A percentile compares a stretch with the other conserved stretches of the same genome.
Evolutionary conservation across 2,113 vertebrate genomes (phyloP).

Genomic region (Lanius collurio): DNA sequence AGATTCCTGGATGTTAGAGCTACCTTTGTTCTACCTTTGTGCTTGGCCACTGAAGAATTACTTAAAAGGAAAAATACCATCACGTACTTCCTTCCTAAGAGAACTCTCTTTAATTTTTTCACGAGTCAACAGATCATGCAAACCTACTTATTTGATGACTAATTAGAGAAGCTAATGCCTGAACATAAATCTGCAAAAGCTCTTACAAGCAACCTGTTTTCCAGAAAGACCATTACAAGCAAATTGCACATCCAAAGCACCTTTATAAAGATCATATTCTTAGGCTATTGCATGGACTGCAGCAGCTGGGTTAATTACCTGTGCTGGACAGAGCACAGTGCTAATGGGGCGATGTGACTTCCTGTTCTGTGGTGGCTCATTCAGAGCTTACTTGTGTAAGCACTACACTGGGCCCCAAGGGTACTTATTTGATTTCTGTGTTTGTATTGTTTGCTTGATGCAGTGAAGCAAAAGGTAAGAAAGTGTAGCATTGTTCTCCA

Average conservation of each 20-base stretch:
- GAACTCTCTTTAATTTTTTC: background rate
- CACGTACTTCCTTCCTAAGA: background rate
- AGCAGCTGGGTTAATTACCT: background rate
- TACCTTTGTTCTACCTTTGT: background rate
- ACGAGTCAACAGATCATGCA: background rate
- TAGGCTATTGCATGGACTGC: background rate
- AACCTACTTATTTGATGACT: background rate
- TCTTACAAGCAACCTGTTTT: background rate
- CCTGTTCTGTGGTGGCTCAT: background rate
- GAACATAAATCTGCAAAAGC: background rate
- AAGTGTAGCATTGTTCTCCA: background rate
- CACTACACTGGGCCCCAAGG: background rate
- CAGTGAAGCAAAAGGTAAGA: background rate
- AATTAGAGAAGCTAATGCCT: background rate
- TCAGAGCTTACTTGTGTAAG: background rate
- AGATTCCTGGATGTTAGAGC: background rate
- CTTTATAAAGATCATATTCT: background rate
- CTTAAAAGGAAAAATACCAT: background rate
- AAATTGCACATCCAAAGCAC: background rate
- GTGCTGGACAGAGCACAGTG: background rate
- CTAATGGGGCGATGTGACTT: rapidly evolving
- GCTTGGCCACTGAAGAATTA: background rate
- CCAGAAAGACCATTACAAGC: background rate
- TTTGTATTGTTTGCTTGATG: background rate
- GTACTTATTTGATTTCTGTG: background rate